Evolutionary conservation across 2,888 invertebrate species (phyloP).

Genomic region (Morpho helenor): DNA sequence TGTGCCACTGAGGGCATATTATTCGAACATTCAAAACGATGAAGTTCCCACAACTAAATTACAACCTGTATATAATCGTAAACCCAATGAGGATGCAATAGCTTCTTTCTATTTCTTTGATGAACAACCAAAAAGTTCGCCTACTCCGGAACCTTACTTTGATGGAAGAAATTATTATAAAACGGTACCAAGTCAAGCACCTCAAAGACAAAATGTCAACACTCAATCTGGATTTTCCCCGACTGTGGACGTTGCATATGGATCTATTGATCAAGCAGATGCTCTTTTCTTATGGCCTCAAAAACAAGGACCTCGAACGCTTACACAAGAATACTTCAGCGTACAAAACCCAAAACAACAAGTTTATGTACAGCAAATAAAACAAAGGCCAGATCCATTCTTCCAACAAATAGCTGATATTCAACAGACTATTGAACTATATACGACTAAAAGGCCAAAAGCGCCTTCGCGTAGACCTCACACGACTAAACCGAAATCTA

Average conservation of each 20-base stretch:
- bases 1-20: slow-evolving; percentile 81
- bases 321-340: slow-evolving; percentile 76
- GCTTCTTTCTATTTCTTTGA: slow-evolving; percentile 85
- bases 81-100: slow-evolving; percentile 65
- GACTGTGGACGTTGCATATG: slow-evolving; percentile 64
- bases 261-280: slow-evolving; percentile 66
- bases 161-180: slow-evolving; percentile 71
- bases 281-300: slow-evolving; percentile 73
- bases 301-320: slow-evolving; percentile 70
- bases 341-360: slow-evolving; percentile 68
- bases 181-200: slow-evolving; percentile 49
- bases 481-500: slow-evolving; percentile 69
- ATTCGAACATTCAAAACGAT: slow-evolving; percentile 76
- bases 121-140: slow-evolving; percentile 78
- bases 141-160: slow-evolving; percentile 73
- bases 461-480: slow-evolving; percentile 58
- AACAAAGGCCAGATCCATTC: slow-evolving; percentile 75
- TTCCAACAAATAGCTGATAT: slow-evolving; percentile 83
- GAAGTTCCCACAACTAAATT: slow-evolving; percentile 75
- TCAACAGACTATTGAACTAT: slow-evolving; percentile 82
- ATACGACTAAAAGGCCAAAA: slow-evolving; percentile 78
- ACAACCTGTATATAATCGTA: slow-evolving; percentile 68
- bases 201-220: slow-evolving; percentile 48
- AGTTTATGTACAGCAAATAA: slow-evolving; percentile 58
- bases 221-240: slow-evolving; percentile 56